These are phyloP conservation scores for Neotoma lepida DNA, from an alignment of 2,113 vertebrate species.

Conservation along the genomic window DNA sequence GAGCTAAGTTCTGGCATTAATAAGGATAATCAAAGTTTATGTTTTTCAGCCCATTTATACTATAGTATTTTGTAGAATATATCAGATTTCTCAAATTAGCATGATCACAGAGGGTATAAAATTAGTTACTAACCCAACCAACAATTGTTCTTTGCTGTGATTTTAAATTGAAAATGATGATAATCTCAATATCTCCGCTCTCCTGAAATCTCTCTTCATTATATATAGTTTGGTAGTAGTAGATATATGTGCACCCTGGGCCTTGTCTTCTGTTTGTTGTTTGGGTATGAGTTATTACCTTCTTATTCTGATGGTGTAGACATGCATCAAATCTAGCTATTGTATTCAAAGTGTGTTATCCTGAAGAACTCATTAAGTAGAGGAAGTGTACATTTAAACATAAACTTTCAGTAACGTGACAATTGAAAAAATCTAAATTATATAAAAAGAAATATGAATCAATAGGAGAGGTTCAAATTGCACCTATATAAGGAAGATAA, in stretches of 20 bases:
- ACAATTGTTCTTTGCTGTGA: background rate
- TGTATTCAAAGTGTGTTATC: background rate
- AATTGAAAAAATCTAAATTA: background rate
- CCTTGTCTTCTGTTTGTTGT: background rate
- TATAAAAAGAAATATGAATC: background rate
- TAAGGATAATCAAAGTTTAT: conserved; percentile 4
- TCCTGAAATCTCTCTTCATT: background rate
- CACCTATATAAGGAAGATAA: conserved; percentile 8
- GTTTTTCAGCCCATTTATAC: background rate
- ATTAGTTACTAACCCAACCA: background rate
- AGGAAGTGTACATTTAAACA: background rate
- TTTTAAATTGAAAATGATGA: background rate
- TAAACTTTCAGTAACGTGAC: background rate
- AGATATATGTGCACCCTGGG: background rate
- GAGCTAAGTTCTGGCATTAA: background rate
- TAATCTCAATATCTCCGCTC: background rate
- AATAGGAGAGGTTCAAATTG: background rate
- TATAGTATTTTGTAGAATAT: background rate
- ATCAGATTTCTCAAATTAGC: background rate
- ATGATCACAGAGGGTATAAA: background rate
- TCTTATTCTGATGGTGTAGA: background rate
- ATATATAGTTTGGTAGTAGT: background rate
- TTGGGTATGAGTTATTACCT: background rate
- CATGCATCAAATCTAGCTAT: background rate
- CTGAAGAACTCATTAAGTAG: background rate